Evolutionary conservation across 1,140 invertebrate genomes (phyloP).

Genomic region (Goniozus legneri): DNA sequence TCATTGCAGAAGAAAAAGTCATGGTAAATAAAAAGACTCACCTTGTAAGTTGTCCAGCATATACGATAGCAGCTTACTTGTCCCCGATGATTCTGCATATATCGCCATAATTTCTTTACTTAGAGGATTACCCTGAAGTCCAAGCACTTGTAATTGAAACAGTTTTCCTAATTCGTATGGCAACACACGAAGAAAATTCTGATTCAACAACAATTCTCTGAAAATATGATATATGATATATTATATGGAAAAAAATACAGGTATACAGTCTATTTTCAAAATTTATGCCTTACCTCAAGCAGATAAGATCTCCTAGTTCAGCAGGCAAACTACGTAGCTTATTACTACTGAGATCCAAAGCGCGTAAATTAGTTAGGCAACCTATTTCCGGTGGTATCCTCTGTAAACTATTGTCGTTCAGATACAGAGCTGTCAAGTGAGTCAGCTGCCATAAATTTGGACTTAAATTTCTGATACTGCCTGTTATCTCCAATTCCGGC

Average conservation of each 20-base stretch:
- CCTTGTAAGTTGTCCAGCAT: slow-evolving; percentile 93
- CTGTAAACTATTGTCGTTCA: slow-evolving; percentile 91
- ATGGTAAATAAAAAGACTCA: slow-evolving; percentile 53
- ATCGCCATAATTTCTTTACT: slow-evolving; percentile 87
- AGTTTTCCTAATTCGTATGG: slow-evolving; percentile 97
- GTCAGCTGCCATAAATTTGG: slow-evolving; percentile 85
- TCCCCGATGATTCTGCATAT: slow-evolving; percentile 90
- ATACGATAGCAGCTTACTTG: slow-evolving; percentile 87
- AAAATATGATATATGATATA: slow-evolving; percentile 38
- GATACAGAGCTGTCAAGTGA: slow-evolving; percentile 88
- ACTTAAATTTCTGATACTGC: slow-evolving; percentile 88
- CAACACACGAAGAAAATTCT: slow-evolving; percentile 89
- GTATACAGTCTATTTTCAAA: slow-evolving; percentile 9
- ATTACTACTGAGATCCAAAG: slow-evolving; percentile 90
- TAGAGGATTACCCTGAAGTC: slow-evolving; percentile 91
- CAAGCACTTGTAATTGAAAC: slow-evolving; percentile 89
- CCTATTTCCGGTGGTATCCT: slow-evolving; percentile 86
- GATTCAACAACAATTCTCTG: slow-evolving; percentile 89
- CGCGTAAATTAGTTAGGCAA: slow-evolving; percentile 75
- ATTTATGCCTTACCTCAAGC: slow-evolving; percentile 67
- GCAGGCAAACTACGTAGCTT: slow-evolving; percentile 90
- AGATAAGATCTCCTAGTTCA: slow-evolving; percentile 92
- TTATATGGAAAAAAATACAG: neutral
- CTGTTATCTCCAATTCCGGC: slow-evolving; percentile 70
- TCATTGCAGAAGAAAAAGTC: neutral